Conservation (phyloP, 2,113 vertebrate species). For the Calidris pygmaea region DNA sequence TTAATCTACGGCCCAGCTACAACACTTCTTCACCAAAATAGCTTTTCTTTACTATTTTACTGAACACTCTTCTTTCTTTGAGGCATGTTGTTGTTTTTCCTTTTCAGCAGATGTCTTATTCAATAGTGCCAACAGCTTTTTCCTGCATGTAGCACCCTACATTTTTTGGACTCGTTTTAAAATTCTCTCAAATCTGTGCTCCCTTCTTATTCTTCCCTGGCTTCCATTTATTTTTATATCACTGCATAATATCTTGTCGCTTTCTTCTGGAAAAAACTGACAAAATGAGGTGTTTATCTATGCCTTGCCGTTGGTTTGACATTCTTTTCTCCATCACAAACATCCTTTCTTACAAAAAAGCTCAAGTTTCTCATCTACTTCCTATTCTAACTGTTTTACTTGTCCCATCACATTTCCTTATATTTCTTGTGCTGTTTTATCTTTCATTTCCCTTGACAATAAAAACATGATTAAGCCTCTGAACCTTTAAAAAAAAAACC, state of each 20-base stretch:
- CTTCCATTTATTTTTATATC: slow-evolving; percentile 33
- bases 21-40: not conserved
- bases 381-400: not conserved
- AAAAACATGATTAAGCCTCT: slow-evolving; percentile 21
- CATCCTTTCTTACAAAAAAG: not conserved
- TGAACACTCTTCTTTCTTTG: not conserved
- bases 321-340: slow-evolving; percentile 9
- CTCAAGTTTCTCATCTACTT: not conserved
- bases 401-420: not conserved
- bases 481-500: not conserved
- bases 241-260: not conserved
- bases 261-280: not conserved
- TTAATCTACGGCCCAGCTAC: not conserved
- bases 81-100: not conserved
- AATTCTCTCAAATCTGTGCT: slow-evolving; percentile 41
- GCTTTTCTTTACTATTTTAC: slow-evolving; percentile 2
- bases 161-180: slow-evolving; percentile 27
- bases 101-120: not conserved
- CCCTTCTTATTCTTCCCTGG: not conserved
- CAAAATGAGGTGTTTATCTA: slow-evolving; percentile 31
- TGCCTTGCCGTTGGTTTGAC: slow-evolving; percentile 4
- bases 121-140: not conserved
- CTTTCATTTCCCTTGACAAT: slow-evolving; percentile 9
- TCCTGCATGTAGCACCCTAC: not conserved
- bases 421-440: not conserved